A percentile compares a stretch with the other conserved stretches of the same genome.
Evolutionary conservation across 2,113 vertebrate species (phyloP).

Genomic region (Aix galericulata): DNA sequence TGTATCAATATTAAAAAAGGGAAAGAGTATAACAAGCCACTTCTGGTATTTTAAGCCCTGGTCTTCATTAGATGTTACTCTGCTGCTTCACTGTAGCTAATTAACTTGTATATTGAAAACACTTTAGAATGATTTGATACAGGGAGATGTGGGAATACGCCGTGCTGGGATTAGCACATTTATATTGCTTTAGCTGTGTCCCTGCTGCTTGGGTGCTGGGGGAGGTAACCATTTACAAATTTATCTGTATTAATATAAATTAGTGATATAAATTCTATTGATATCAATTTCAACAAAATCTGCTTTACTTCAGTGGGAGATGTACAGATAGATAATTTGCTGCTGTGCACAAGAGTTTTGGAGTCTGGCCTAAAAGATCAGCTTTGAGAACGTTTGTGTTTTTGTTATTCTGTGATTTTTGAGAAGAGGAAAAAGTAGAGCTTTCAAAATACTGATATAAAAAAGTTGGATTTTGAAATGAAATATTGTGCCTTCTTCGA

Average conservation of each 20-base stretch:
- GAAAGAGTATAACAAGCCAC: neutral
- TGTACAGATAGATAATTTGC: neutral
- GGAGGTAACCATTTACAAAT: conserved; percentile 22
- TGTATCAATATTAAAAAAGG: neutral
- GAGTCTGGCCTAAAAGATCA: neutral
- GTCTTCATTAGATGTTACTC: conserved; percentile 44
- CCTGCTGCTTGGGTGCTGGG: conserved; percentile 48
- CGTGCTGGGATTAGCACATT: conserved; percentile 55
- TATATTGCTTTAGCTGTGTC: neutral
- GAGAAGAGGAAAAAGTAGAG: neutral
- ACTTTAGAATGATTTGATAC: conserved; percentile 56
- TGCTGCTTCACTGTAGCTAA: conserved; percentile 39
- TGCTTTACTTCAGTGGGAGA: neutral
- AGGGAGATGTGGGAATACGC: conserved; percentile 52
- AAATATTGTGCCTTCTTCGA: neutral
- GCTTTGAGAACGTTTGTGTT: neutral
- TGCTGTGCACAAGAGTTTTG: neutral
- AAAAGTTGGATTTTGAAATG: neutral
- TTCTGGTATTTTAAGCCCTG: conserved; percentile 9
- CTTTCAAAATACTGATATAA: neutral
- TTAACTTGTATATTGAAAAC: conserved; percentile 72
- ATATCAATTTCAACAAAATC: neutral
- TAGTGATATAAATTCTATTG: neutral
- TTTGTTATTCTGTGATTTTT: neutral
- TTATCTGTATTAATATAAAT: neutral